Conservation (phyloP, 2,113 vertebrate species). For the Odobenus rosmarus region DNA sequence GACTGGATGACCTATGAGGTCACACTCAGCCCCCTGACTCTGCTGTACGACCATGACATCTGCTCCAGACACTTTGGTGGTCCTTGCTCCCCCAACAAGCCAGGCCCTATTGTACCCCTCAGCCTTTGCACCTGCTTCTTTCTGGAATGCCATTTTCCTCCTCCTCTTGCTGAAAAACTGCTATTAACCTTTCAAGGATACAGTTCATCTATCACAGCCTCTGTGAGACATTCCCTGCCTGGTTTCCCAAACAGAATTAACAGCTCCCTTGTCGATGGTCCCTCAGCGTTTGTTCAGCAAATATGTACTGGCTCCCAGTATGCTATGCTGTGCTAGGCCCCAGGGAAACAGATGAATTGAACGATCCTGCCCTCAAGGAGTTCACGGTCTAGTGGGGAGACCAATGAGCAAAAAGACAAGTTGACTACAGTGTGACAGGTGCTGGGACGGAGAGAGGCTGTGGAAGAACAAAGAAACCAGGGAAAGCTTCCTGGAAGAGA, state of each 20-base stretch:
- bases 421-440: not conserved
- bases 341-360: conserved; percentile 19
- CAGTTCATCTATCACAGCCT: not conserved
- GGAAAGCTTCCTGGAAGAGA: conserved; percentile 7
- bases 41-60: conserved; percentile 56
- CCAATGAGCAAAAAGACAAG: not conserved
- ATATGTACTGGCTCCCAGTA: not conserved
- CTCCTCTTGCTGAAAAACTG: conserved; percentile 28
- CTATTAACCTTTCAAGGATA: conserved; percentile 7
- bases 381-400: conserved; percentile 3
- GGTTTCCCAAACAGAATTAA: conserved; percentile 6
- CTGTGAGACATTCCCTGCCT: not conserved
- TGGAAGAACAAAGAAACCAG: conserved; percentile 28
- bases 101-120: not conserved
- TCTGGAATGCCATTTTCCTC: conserved; percentile 34
- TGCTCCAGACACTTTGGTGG: not conserved
- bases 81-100: conserved; percentile 50
- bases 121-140: not conserved
- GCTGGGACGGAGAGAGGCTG: not conserved
- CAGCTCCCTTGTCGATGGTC: conserved; percentile 14
- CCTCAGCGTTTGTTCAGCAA: not conserved
- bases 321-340: not conserved
- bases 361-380: conserved; percentile 45
- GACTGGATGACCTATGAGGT: conserved; percentile 80
- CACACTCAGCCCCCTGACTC: conserved; percentile 79